These are phyloP conservation scores for Drosophila longiperda DNA, from an alignment of 2,888 invertebrate species.

Conservation along the genomic window DNA sequence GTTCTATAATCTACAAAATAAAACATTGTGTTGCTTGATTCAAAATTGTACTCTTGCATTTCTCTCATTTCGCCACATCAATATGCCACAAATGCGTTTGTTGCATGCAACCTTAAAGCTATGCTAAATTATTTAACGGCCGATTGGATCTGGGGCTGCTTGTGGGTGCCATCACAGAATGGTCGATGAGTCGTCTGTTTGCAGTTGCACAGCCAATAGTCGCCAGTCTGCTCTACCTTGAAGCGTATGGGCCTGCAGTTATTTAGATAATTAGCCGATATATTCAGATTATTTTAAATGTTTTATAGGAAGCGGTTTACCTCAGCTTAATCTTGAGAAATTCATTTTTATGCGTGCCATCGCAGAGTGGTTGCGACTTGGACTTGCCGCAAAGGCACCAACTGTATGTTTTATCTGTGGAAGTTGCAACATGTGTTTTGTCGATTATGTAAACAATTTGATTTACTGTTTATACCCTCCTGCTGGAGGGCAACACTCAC, in stretches of 20 bases:
- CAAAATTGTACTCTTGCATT: constrained; percentile 49
- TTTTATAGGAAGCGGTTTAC: constrained; percentile 81
- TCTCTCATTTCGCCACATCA: constrained; percentile 19
- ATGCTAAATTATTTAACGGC: constrained; percentile 82
- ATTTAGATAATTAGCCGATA: not conserved
- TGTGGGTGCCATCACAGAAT: constrained; percentile 98
- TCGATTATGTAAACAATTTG: constrained; percentile 58
- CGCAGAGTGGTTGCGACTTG: constrained; percentile 96
- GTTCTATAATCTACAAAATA: constrained; percentile 64
- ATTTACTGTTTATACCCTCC: not conserved
- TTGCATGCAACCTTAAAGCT: constrained; percentile 12
- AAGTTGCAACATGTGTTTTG: constrained; percentile 32
- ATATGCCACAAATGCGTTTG: constrained; percentile 40
- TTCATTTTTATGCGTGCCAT: constrained; percentile 93
- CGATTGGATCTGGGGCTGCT: constrained; percentile 89
- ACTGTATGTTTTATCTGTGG: constrained; percentile 89
- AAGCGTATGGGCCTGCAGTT: constrained; percentile 91
- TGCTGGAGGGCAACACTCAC: constrained; percentile 80
- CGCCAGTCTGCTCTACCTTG: constrained; percentile 93
- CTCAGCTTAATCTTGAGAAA: constrained; percentile 90
- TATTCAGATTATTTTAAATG: not conserved
- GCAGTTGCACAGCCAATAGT: constrained; percentile 99
- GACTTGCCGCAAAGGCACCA: constrained; percentile 99
- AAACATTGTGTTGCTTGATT: constrained; percentile 72
- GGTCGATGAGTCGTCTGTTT: constrained; percentile 97